A percentile compares a stretch with the other conserved stretches of the same genome.
Evolutionary conservation across 2,113 vertebrate genomes (phyloP).

Genomic region (Oryzias curvinotus): DNA sequence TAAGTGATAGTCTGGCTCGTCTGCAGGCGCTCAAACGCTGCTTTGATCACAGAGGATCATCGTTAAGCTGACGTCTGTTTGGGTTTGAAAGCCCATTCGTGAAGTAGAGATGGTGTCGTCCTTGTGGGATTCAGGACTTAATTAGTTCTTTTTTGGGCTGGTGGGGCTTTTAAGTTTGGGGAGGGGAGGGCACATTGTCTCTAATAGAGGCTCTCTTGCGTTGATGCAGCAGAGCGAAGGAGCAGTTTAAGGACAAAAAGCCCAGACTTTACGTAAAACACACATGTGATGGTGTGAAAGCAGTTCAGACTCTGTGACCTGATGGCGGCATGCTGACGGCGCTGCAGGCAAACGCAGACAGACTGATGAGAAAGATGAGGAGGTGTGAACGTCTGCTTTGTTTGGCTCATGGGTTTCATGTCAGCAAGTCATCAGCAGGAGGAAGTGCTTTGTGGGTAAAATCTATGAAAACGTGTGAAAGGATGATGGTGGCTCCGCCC

Average conservation of each 20-base stretch:
- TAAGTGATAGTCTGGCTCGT: conserved; percentile 13
- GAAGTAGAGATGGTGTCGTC: conserved; percentile 33
- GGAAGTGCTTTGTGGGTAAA: not conserved
- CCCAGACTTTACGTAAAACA: too few species aligned
- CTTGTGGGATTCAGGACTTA: conserved; percentile 60
- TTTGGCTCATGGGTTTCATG: conserved; percentile 36
- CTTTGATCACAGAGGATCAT: conserved; percentile 60
- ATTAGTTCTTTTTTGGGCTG: conserved; percentile 64
- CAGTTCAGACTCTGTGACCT: too few species aligned
- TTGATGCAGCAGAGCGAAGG: conserved; percentile 46
- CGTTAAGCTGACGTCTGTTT: conserved; percentile 57
- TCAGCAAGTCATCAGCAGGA: conserved; percentile 15
- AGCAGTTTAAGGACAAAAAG: not conserved
- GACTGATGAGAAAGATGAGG: conserved; percentile 8
- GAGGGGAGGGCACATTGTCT: conserved; percentile 38
- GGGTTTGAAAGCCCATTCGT: conserved; percentile 39
- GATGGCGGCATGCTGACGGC: too few species aligned
- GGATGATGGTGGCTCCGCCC: conserved; percentile 4
- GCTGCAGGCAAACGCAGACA: not conserved
- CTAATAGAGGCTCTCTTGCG: not conserved
- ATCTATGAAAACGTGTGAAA: conserved; percentile 45
- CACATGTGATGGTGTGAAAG: too few species aligned
- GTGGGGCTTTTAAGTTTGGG: conserved; percentile 23
- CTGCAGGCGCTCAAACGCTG: conserved; percentile 27
- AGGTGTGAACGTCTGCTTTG: not conserved